Evolutionary conservation across 2,797 vertebrate genomes (phyloP).

Genomic region (Phrynocephalus vlangalii): DNA sequence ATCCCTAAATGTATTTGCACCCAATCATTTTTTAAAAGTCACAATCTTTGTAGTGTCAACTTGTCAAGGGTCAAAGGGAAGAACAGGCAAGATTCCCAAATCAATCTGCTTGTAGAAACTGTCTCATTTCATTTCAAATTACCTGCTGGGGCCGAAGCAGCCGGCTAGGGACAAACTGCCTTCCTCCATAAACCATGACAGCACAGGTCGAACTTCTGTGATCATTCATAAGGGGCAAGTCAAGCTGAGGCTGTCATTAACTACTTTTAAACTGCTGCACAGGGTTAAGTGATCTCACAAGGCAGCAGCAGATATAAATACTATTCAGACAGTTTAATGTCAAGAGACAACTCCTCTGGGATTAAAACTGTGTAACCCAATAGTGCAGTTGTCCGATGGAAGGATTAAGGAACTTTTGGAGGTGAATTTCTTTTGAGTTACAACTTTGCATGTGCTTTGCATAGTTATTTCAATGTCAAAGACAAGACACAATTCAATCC

Average conservation of each 20-base stretch:
- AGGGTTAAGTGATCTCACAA: conserved; percentile 86
- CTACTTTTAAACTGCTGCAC: conserved; percentile 89
- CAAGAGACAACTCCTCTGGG: conserved; percentile 91
- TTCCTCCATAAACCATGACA: conserved; percentile 89
- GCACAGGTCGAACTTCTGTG: conserved; percentile 84
- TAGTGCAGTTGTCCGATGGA: conserved; percentile 80
- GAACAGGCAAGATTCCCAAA: conserved; percentile 87
- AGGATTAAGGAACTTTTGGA: conserved; percentile 83
- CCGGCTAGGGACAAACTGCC: conserved; percentile 84
- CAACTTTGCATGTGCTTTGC: conserved; percentile 39
- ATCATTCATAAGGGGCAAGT: conserved; percentile 87
- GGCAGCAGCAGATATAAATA: conserved; percentile 92
- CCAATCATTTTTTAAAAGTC: conserved; percentile 88
- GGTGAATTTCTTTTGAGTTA: conserved; percentile 24
- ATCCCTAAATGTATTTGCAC: conserved; percentile 81
- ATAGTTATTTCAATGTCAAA: conserved; percentile 34
- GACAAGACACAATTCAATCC: background rate
- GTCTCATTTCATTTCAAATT: conserved; percentile 91
- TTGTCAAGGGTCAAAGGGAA: conserved; percentile 91
- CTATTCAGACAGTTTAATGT: conserved; percentile 97
- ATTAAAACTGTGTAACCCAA: conserved; percentile 93
- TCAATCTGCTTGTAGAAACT: conserved; percentile 92
- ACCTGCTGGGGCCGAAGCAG: conserved; percentile 81
- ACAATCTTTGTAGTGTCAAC: conserved; percentile 88
- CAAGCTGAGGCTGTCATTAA: conserved; percentile 85